Evolutionary conservation across 2,888 invertebrate genomes (phyloP), one percentile per base, ranked within the genome.

Genomic region (Diarsia rubi): DNA sequence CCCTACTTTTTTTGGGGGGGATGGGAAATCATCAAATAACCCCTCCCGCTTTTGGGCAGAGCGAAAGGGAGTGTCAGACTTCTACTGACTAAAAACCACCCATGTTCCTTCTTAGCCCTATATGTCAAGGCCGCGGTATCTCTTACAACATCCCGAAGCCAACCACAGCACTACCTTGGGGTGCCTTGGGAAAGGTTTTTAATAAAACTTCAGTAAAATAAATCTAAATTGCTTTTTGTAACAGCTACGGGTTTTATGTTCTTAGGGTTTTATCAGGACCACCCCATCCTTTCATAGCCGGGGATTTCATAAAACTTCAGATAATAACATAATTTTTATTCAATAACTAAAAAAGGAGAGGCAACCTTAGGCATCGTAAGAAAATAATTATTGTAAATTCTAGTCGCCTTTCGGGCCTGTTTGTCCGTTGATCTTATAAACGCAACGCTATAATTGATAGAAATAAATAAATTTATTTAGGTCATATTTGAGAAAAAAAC

Each of bases 241-340:
- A 80, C 63, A 75, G 75, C 57, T 59, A 59, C 24, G 70, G 63
- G 71, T 70, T 82, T 82, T 82, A 82, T 71, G 69, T 45, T 78
- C 59, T 78, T 49, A 14, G 60, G 67, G 37, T 78, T 67, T 78
- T 70, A 82, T 81, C 82, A 81, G 65, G 45, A 42, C 14, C 52
- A 65, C 54, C 75, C 54, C 66, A 73, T 52, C 47, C 70, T 27
- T 67, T 52, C 12, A 49, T 42, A 47, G 79, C 81, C 79, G 11
- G 27, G 75, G 83, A 75, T 54, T n/a, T 72, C 83, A 72, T 79
- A 75, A 79, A 83, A 72, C 57, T 70, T 69, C 59, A 72, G 62
- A 79, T 79, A 60, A 69, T 72, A 75, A 59, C 66, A 67, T 66
- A 54, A 67, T 79, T 75, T 82, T 75, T 79, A 78, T 57, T 73